A percentile compares a stretch with the other conserved stretches of the same genome.
Evolutionary conservation across 1,140 invertebrate genomes (phyloP).

Genomic region (Drosophila repletoides): DNA sequence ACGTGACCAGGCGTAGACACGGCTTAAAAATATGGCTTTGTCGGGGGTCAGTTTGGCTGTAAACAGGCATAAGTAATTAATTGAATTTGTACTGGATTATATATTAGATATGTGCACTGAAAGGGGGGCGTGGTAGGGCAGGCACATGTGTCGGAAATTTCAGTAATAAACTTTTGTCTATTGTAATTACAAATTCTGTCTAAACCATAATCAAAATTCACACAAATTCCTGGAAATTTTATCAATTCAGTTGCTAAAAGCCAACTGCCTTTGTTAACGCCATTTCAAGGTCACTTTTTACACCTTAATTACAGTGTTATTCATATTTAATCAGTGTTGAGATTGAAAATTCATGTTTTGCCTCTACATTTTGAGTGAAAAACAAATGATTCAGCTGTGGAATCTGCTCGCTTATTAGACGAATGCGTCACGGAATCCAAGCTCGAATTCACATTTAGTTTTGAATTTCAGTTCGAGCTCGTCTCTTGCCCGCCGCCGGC

Average conservation of each 20-base stretch:
- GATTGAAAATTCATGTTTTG: neutral
- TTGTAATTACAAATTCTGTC: no score
- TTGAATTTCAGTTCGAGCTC: slow-evolving; percentile 5
- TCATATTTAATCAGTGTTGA: slow-evolving; percentile 9
- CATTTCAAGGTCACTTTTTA: slow-evolving; percentile 11
- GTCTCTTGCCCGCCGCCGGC: slow-evolving; percentile 16
- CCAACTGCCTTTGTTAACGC: neutral
- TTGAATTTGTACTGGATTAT: slow-evolving; percentile 5
- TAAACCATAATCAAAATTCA: no score
- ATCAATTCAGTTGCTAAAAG: no score
- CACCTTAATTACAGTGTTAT: slow-evolving; percentile 34
- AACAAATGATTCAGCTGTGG: slow-evolving; percentile 25
- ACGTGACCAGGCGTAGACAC: slow-evolving; percentile 16
- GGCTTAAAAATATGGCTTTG: slow-evolving; percentile 7
- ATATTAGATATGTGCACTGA: neutral
- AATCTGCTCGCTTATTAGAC: slow-evolving; percentile 17
- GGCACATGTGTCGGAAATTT: no score
- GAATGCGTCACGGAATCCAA: slow-evolving; percentile 8
- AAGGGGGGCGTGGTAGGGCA: no score
- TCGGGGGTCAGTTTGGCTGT: slow-evolving; percentile 5
- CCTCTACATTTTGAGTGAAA: neutral
- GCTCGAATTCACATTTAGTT: neutral
- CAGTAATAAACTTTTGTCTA: no score
- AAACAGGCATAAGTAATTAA: slow-evolving; percentile 25
- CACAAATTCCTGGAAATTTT: no score